Conservation (phyloP, 2,797 vertebrate genomes). For the Coregonus ussuriensis region DNA sequence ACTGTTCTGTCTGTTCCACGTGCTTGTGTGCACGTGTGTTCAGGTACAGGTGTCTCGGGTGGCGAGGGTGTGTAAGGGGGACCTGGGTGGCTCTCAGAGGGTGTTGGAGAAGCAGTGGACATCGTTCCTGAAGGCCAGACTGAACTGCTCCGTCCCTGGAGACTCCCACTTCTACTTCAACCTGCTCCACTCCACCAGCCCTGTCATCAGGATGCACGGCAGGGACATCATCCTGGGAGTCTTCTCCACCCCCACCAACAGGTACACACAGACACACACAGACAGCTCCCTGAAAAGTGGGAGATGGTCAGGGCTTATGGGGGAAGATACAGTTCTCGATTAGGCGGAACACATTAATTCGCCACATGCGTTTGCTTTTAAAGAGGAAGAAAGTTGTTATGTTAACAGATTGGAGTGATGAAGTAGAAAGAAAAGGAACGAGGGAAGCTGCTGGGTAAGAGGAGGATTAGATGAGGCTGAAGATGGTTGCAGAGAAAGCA, state of each 20-base stretch:
- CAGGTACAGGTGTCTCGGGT: conserved; percentile 93
- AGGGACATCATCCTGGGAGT: conserved; percentile 88
- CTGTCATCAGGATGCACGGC: conserved; percentile 86
- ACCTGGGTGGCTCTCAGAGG: conserved; percentile 89
- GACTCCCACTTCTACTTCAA: conserved; percentile 98
- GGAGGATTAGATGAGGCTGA: conserved; percentile 35
- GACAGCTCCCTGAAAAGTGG: not conserved
- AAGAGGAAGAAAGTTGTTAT: conserved; percentile 45
- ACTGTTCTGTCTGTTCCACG: not conserved
- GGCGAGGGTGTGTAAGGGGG: conserved; percentile 90
- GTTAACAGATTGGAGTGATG: conserved; percentile 45
- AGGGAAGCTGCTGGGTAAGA: conserved; percentile 29
- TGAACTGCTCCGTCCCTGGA: conserved; percentile 94
- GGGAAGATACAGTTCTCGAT: not conserved
- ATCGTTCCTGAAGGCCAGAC: conserved; percentile 92
- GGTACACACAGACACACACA: conserved; percentile 65
- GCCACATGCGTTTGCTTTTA: not conserved
- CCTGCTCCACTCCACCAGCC: conserved; percentile 91
- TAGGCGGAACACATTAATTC: not conserved
- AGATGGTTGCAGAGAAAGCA: conserved; percentile 38
- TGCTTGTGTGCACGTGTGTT: conserved; percentile 28
- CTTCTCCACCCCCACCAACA: conserved; percentile 94
- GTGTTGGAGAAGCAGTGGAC: conserved; percentile 98
- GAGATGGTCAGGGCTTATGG: not conserved
- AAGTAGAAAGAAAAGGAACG: conserved; percentile 14